Conservation (phyloP, 2,797 vertebrate genomes). For the Falco naumanni region DNA sequence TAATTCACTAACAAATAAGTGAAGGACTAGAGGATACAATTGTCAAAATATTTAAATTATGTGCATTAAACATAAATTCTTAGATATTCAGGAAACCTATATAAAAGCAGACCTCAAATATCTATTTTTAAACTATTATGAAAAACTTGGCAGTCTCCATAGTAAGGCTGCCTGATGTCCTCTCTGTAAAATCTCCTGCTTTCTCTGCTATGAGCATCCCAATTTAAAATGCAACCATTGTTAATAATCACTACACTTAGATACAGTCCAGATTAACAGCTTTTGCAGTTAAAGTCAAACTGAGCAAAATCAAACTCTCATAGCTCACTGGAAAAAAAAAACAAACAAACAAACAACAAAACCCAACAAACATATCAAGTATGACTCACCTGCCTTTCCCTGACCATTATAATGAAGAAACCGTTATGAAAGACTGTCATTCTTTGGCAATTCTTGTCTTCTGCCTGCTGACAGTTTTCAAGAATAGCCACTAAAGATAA, state of each 20-base stretch:
- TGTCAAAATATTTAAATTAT: background rate
- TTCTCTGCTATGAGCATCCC: background rate
- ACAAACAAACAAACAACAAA: too few species aligned
- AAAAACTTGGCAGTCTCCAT: background rate
- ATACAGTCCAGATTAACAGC: background rate
- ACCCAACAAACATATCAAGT: background rate
- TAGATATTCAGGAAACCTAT: background rate
- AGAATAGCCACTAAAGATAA: background rate
- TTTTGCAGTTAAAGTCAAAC: background rate
- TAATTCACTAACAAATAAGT: background rate
- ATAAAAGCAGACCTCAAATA: background rate
- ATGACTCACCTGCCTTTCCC: background rate
- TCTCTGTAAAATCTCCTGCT: background rate
- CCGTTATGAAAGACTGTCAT: background rate
- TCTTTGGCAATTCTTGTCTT: background rate
- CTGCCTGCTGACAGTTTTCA: background rate
- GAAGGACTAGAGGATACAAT: background rate
- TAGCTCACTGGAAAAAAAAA: background rate
- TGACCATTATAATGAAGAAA: background rate
- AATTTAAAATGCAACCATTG: slow-evolving; percentile 4
- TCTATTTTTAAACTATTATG: background rate
- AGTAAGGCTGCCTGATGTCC: background rate
- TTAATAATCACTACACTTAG: background rate
- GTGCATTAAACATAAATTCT: background rate
- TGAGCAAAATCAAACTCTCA: slow-evolving; percentile 16